Base-by-base conservation (phyloP, 2,888 invertebrate species). In the Sericinus montela region DNA sequence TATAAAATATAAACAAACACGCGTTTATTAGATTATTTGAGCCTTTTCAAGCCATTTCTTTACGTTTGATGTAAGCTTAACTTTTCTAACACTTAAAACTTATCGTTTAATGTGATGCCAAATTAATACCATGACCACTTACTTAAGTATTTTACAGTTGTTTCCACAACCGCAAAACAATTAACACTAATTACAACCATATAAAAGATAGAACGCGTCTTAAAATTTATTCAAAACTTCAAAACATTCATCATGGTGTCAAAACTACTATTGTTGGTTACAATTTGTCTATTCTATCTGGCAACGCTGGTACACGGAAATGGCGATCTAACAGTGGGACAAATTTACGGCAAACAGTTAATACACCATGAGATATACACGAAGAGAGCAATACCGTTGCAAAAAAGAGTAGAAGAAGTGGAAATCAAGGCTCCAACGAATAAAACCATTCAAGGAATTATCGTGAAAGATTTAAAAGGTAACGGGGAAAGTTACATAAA, bases 401-500 rank as follows among this genome's bases (percentile, higher is more conserved):
- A 55, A 23, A 56, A 44, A 36, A 57, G 52, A n/a, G 37, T 30
- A 7, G 41, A 56, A 50, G 52, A 56, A 39, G 48, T 62, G 32
- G 53, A 58, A 50, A 52, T 58, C 25, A 55, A 32, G 30, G 50
- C 41, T 11, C 49, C 34, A 11, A 29, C 34, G 9, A 34, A 52
- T 54, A 57, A 14, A 52, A 50, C 35, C 38, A 67, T 70, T 3
- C 55, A 53, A 30, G 58, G 59, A 1, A 45, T 71, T 0, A 4
- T 53, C 0, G 62, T 71, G 0, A 59, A 53, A 11, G 69, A 72
- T 32, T 43, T 69, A 23, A 47, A 56, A 6, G 70, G 71, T 0
- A 44, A 58, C 6, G 67, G 64, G 1, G 35, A 45, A 1, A 63
- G 67, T 34, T 62, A 57, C 7, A 57, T 70, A 11, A 58, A 50